Conservation (phyloP, 23 tunicate genomes). For the Halocynthia aurantium region DNA sequence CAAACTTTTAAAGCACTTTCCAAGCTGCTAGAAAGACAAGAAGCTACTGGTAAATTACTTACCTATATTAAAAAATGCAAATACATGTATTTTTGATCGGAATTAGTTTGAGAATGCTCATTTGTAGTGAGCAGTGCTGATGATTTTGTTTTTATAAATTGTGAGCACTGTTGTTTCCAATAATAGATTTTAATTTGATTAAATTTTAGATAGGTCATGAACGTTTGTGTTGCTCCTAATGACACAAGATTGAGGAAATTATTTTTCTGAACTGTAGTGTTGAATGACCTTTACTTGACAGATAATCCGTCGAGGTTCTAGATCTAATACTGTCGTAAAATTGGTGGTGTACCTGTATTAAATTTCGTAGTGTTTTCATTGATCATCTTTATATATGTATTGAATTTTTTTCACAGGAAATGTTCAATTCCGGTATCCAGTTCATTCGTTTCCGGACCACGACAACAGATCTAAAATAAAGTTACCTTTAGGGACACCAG, state of each 20-base stretch:
- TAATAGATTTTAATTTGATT: background rate
- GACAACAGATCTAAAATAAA: slow-evolving; percentile 13
- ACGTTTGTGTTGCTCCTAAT: background rate
- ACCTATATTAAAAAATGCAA: background rate
- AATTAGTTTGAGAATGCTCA: too few relatives aligned
- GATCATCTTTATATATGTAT: background rate
- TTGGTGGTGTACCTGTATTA: too few relatives aligned
- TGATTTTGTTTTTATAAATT: background rate
- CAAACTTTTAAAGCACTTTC: slow-evolving; percentile 36
- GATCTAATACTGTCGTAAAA: too few relatives aligned
- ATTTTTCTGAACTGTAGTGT: too few relatives aligned
- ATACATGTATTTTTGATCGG: background rate
- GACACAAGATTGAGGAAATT: background rate
- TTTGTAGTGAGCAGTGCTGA: too few relatives aligned
- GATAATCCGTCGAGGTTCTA: too few relatives aligned
- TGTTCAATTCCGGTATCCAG: slow-evolving; percentile 36
- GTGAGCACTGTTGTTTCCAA: background rate
- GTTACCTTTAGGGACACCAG: slow-evolving; percentile 51
- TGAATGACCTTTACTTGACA: too few relatives aligned
- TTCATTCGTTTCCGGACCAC: background rate
- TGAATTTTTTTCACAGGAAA: slow-evolving; percentile 24
- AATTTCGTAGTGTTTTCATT: background rate
- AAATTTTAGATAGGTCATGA: too few relatives aligned
- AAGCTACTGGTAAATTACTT: slow-evolving; percentile 31
- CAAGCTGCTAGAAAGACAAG: slow-evolving; percentile 37